Conservation (phyloP, 2,797 vertebrate genomes). For the Oryzias sinensis region DNA sequence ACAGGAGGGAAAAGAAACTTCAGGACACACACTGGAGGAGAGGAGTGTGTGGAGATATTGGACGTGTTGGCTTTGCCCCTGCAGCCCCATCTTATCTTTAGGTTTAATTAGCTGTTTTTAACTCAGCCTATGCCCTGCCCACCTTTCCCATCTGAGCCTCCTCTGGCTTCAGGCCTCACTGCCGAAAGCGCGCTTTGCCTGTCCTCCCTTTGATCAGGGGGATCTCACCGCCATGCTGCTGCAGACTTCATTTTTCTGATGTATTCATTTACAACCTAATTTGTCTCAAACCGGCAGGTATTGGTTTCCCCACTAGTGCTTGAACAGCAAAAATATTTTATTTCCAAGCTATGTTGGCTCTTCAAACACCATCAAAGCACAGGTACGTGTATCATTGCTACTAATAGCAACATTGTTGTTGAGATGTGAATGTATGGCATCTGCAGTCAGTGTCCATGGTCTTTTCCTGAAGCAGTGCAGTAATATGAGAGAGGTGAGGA, state of each 20-base stretch:
- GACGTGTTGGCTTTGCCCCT: slow-evolving; percentile 27
- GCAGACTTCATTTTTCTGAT: slow-evolving; percentile 54
- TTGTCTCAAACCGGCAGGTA: slow-evolving; percentile 17
- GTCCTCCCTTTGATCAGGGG: slow-evolving; percentile 46
- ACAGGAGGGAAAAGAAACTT: background rate
- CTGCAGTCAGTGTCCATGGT: slow-evolving; percentile 40
- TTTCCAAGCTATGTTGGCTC: slow-evolving; percentile 8
- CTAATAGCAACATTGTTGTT: slow-evolving; percentile 22
- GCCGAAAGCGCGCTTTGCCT: slow-evolving; percentile 41
- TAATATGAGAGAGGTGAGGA: too few species aligned
- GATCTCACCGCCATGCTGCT: slow-evolving; percentile 22
- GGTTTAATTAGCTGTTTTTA: slow-evolving; percentile 56
- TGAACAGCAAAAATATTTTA: slow-evolving; percentile 4
- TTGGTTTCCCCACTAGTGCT: slow-evolving; percentile 4
- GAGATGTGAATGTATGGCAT: slow-evolving; percentile 36
- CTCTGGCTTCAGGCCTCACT: slow-evolving; percentile 15
- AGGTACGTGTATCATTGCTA: background rate
- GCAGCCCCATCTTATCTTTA: slow-evolving; percentile 36
- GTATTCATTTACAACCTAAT: slow-evolving; percentile 23
- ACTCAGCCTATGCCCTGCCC: slow-evolving; percentile 12
- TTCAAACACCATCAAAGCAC: slow-evolving; percentile 20
- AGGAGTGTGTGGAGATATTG: slow-evolving; percentile 20
- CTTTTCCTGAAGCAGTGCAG: slow-evolving; percentile 6
- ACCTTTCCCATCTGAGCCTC: slow-evolving; percentile 18
- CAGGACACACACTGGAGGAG: slow-evolving; percentile 22